phyloP scores from a whole-genome alignment of 2,797 vertebrate genomes.

The Oreortyx pictus region DNA sequence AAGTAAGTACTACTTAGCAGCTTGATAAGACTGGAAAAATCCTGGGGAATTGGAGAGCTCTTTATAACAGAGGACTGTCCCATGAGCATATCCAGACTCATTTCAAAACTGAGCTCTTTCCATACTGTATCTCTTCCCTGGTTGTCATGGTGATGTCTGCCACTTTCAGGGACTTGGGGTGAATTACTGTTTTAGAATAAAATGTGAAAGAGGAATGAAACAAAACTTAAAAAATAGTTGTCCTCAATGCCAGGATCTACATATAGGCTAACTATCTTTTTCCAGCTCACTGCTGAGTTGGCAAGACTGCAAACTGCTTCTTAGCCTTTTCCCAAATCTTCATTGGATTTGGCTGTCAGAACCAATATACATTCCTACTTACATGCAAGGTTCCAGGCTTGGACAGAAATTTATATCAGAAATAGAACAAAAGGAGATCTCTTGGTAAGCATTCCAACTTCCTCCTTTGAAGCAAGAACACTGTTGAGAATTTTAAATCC shows the following conservation, averaged over 20 bases:
- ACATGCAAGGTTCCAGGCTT: not conserved
- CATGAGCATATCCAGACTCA: not conserved
- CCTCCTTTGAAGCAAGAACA: not conserved
- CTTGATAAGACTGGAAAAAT: not conserved
- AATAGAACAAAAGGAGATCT: not conserved
- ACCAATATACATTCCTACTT: not conserved
- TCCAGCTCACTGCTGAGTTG: not conserved
- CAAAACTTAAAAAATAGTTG: not conserved
- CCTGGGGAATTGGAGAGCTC: not conserved
- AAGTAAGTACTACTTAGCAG: not conserved
- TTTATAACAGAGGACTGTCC: not conserved
- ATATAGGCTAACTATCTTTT: not conserved
- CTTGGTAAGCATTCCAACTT: not conserved
- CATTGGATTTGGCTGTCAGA: not conserved
- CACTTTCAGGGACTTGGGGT: not conserved
- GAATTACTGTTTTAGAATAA: not conserved
- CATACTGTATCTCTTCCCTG: not conserved
- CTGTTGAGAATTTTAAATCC: not conserved
- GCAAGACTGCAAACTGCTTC: not conserved
- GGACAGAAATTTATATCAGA: not conserved
- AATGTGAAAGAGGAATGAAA: not conserved
- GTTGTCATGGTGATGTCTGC: not conserved
- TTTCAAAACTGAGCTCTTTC: not conserved
- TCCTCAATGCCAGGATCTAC: not conserved
- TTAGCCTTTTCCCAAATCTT: not conserved